These are phyloP conservation scores for Erebia palarica DNA, from an alignment of 2,888 invertebrate species.

Conservation along the genomic window DNA sequence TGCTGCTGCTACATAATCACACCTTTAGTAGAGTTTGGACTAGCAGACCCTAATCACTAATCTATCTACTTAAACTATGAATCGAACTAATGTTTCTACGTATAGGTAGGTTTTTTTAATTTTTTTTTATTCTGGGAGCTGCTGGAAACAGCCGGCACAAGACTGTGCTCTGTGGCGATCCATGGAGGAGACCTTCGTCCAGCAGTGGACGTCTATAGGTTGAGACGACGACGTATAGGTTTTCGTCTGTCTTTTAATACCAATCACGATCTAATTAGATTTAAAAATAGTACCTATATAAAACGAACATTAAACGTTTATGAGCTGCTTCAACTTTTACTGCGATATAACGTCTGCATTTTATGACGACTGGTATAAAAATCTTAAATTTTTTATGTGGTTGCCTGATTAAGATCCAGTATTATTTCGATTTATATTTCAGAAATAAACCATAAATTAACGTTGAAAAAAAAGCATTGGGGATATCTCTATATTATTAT, in stretches of 20 bases:
- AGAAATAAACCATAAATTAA: neutral
- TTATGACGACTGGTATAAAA: constrained; percentile 16
- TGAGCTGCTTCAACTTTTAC: constrained; percentile 22
- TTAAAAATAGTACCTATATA: constrained; percentile 11
- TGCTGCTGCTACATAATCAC: too few relatives aligned
- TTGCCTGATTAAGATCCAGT: constrained; percentile 11
- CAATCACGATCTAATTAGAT: constrained; percentile 15
- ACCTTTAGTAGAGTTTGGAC: too few relatives aligned
- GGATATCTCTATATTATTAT: too few relatives aligned
- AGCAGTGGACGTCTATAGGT: too few relatives aligned
- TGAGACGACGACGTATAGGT: neutral
- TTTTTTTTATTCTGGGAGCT: too few relatives aligned
- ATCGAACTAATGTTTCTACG: neutral
- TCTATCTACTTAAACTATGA: neutral
- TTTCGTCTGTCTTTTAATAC: neutral
- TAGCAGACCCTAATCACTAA: too few relatives aligned
- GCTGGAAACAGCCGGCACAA: too few relatives aligned
- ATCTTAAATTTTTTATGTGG: constrained; percentile 2
- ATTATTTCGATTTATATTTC: neutral
- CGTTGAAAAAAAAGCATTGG: too few relatives aligned
- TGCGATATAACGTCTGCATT: constrained; percentile 19
- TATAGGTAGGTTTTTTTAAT: too few relatives aligned
- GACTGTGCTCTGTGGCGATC: too few relatives aligned
- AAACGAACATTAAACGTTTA: constrained; percentile 22
- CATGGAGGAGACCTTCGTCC: too few relatives aligned